Percentiles rank a stretch among this genome's conserved stretches.
These are phyloP conservation scores for Seira sanloemensis DNA, from an alignment of 2,888 invertebrate genomes.

Conservation along the genomic window DNA sequence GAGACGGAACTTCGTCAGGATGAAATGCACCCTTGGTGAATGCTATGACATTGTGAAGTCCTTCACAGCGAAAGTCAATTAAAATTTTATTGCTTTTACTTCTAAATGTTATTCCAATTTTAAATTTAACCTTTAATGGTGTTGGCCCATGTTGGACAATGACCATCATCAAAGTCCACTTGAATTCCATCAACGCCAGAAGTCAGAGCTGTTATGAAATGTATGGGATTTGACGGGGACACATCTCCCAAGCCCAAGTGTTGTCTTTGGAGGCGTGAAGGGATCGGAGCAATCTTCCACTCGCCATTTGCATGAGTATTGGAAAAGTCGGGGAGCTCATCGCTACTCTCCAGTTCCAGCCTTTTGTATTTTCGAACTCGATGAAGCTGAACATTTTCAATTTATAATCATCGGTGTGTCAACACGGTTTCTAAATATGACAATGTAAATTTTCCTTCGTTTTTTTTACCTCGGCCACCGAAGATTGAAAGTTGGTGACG, in stretches of 20 bases:
- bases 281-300: constrained; percentile 81
- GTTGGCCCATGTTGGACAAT: constrained; percentile 84
- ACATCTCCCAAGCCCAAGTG: constrained; percentile 83
- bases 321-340: constrained; percentile 76
- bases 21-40: constrained; percentile 61
- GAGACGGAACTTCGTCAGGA: constrained; percentile 77
- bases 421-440: too few species aligned
- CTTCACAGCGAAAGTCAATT: constrained; percentile 31
- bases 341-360: constrained; percentile 73
- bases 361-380: constrained; percentile 73
- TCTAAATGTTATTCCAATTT: too few species aligned
- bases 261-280: constrained; percentile 79
- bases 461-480: constrained; percentile 71
- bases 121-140: constrained; percentile 81
- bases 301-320: constrained; percentile 76
- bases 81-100: constrained; percentile 1
- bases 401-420: too few species aligned
- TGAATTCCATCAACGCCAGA: constrained; percentile 80
- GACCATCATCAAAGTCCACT: constrained; percentile 84
- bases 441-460: not conserved
- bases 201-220: constrained; percentile 79
- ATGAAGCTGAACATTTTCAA: constrained; percentile 64
- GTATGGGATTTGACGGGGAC: constrained; percentile 80
- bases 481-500: constrained; percentile 77
- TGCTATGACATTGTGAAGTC: constrained; percentile 57